phyloP scores from a whole-genome alignment of 2,113 vertebrate genomes.

The Eulemur macaco region DNA sequence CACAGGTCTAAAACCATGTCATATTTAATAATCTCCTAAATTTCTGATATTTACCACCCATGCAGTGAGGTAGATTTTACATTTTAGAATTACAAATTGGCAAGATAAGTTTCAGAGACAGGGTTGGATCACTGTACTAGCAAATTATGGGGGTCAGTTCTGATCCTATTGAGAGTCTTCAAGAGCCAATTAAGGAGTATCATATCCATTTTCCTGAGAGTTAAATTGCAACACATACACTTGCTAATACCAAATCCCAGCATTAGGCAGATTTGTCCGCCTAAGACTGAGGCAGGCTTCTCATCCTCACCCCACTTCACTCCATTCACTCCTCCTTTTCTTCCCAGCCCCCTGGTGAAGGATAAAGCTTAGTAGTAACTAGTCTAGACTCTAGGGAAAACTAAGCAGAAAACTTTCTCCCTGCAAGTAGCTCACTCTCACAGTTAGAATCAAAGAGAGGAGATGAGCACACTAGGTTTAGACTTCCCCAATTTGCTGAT shows the following conservation, averaged over 20 bases:
- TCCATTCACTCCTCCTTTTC: neutral
- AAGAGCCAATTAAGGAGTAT: neutral
- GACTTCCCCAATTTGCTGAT: neutral
- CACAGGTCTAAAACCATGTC: neutral
- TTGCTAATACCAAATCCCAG: neutral
- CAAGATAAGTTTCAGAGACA: neutral
- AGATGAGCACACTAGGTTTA: neutral
- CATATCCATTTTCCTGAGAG: neutral
- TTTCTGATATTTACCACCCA: neutral
- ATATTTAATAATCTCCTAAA: neutral
- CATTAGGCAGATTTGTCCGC: neutral
- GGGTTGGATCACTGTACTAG: neutral
- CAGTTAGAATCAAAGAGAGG: neutral
- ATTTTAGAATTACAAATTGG: neutral
- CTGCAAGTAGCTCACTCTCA: neutral
- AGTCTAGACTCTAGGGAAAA: neutral
- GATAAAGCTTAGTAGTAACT: neutral
- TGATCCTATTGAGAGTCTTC: neutral
- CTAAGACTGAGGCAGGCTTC: neutral
- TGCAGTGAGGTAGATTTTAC: neutral
- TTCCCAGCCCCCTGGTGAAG: neutral
- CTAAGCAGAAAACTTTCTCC: neutral
- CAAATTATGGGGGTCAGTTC: neutral
- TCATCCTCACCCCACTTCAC: accelerated
- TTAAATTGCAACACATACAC: neutral